Conservation (phyloP, 2,888 invertebrate genomes). For the Temnothorax ravouxi region DNA sequence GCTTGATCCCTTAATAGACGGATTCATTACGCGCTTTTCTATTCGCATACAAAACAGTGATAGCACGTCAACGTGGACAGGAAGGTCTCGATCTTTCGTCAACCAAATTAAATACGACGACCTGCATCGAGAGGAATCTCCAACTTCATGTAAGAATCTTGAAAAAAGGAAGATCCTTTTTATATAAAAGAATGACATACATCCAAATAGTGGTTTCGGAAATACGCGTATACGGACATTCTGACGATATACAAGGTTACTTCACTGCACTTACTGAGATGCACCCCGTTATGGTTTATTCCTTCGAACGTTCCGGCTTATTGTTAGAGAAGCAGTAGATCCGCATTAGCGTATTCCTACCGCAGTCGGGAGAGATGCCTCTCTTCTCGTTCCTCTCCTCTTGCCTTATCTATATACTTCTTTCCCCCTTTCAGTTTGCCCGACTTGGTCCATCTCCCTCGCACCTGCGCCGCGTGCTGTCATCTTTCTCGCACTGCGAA, state of each 20-base stretch:
- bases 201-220: slow-evolving; percentile 5
- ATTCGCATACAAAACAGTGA: slow-evolving; percentile 21
- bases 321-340: slow-evolving; percentile 77
- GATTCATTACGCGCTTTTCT: slow-evolving; percentile 24
- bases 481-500: slow-evolving; percentile 51
- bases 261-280: slow-evolving; percentile 39
- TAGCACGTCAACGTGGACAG: neutral
- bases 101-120: neutral
- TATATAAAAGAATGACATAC: neutral
- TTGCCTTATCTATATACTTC: slow-evolving; percentile 38
- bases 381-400: slow-evolving; percentile 44
- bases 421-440: slow-evolving; percentile 53
- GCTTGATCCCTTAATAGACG: slow-evolving; percentile 31
- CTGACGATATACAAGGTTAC: slow-evolving; percentile 49
- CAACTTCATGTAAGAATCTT: neutral
- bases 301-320: slow-evolving; percentile 75
- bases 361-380: slow-evolving; percentile 65
- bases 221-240: neutral
- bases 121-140: slow-evolving; percentile 22
- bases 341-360: slow-evolving; percentile 77
- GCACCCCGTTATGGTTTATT: slow-evolving; percentile 69
- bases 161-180: slow-evolving; percentile 10
- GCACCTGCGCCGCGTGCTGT: slow-evolving; percentile 51
- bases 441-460: slow-evolving; percentile 52
- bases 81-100: slow-evolving; percentile 11